phyloP scores from a whole-genome alignment of 2,113 vertebrate species.

The Dolichotis patagonum region DNA sequence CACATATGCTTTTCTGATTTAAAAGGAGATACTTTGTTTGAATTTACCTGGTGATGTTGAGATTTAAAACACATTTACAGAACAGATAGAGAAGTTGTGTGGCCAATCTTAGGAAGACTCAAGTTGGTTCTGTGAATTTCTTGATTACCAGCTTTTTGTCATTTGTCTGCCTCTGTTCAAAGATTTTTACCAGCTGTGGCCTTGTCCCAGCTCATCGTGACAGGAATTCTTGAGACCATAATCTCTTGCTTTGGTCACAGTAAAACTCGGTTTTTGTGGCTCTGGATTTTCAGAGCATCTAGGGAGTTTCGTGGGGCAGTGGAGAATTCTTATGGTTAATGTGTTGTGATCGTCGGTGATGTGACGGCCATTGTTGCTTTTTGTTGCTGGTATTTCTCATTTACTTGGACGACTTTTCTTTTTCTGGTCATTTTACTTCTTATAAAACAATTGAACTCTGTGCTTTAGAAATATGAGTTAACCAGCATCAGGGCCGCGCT shows the following conservation, averaged over 20 bases:
- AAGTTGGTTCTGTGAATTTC: not conserved
- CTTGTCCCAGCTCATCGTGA: not conserved
- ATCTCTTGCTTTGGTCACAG: not conserved
- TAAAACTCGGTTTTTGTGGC: not conserved
- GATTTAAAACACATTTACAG: not conserved
- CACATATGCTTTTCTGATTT: not conserved
- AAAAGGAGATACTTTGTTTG: not conserved
- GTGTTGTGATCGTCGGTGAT: accelerated
- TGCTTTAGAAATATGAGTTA: not conserved
- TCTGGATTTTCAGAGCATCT: not conserved
- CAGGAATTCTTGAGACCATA: not conserved
- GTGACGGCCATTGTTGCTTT: not conserved
- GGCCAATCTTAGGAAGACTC: not conserved
- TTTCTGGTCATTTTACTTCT: not conserved
- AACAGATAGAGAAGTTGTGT: not conserved
- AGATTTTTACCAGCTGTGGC: not conserved
- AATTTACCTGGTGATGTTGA: not conserved
- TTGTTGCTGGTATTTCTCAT: not conserved
- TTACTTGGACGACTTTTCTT: not conserved
- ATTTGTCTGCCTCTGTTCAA: no score
- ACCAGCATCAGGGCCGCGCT: not conserved
- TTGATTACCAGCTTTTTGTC: not conserved
- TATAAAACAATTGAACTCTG: not conserved
- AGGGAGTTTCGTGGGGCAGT: not conserved
- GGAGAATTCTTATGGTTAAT: not conserved